phyloP scores from a whole-genome alignment of 1,140 invertebrate species.

The Vanessa tameamea region DNA sequence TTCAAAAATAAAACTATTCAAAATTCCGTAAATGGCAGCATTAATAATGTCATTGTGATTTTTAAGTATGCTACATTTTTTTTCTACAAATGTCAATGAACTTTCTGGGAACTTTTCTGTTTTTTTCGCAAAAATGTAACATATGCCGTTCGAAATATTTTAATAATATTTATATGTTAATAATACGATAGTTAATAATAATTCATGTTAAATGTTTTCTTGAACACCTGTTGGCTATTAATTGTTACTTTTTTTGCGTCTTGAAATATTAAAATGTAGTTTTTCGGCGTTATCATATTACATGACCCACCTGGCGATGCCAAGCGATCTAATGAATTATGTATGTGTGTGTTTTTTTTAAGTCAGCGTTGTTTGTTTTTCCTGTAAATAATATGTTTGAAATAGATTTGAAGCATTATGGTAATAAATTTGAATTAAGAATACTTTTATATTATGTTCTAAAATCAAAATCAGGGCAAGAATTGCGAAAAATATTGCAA shows the following conservation, averaged over 20 bases:
- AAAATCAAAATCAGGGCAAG: no score
- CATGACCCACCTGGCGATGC: conserved; percentile 46
- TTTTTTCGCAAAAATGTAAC: no score
- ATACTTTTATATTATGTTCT: not conserved
- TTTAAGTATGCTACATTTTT: no score
- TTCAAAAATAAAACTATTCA: no score
- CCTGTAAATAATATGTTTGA: not conserved
- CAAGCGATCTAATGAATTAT: conserved; percentile 44
- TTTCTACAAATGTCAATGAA: no score
- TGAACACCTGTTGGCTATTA: conserved; percentile 43
- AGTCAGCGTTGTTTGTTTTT: not conserved
- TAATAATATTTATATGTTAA: not conserved
- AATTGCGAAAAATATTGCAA: no score
- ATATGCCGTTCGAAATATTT: no score
- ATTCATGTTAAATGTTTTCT: conserved; percentile 17
- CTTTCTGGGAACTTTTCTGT: no score
- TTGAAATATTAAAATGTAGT: conserved; percentile 50
- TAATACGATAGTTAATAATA: conserved; percentile 18
- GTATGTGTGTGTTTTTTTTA: conserved; percentile 35
- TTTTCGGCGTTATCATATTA: conserved; percentile 65
- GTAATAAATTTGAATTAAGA: not conserved
- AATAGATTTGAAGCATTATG: not conserved
- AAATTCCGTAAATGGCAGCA: no score
- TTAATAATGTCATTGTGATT: no score
- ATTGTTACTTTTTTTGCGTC: conserved; percentile 43